Evolutionary conservation across 2,888 invertebrate genomes (phyloP).

Genomic region (Cheilosia pagana): DNA sequence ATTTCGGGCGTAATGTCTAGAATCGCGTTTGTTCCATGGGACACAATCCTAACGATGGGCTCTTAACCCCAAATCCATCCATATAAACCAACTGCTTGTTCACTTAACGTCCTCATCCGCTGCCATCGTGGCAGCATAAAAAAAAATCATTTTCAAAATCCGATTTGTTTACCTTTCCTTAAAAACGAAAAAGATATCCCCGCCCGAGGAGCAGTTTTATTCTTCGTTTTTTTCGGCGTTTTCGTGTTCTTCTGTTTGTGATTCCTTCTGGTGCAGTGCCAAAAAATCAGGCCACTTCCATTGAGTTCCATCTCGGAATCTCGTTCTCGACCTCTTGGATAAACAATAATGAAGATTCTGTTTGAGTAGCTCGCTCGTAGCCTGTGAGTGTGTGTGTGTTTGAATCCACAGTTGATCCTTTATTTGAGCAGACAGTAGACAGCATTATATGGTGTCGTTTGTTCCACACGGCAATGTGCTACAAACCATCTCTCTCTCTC

Average conservation of each 20-base stretch:
- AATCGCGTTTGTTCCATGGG: constrained; percentile 52
- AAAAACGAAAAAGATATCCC: constrained; percentile 68
- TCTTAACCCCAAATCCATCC: constrained; percentile 1
- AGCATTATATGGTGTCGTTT: constrained; percentile 31
- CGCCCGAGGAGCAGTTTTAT: constrained; percentile 35
- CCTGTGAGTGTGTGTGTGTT: constrained; percentile 20
- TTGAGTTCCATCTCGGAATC: background rate
- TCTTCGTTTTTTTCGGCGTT: constrained; percentile 3
- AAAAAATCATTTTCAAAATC: constrained; percentile 49
- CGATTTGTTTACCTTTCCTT: constrained; percentile 68
- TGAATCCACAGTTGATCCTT: constrained; percentile 54
- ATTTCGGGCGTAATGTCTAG: constrained; percentile 25
- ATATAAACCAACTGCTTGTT: constrained; percentile 17
- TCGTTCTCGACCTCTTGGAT: constrained; percentile 23
- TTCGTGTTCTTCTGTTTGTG: constrained; percentile 37
- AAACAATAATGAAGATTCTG: constrained; percentile 48
- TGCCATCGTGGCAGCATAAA: constrained; percentile 15
- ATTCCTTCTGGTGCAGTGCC: constrained; percentile 56
- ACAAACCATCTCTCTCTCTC: constrained; percentile 9
- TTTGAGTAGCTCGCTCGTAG: constrained; percentile 30
- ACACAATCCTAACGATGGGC: constrained; percentile 36
- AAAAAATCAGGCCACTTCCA: constrained; percentile 43
- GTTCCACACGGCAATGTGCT: constrained; percentile 39
- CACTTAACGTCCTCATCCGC: constrained; percentile 24
- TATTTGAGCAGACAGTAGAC: constrained; percentile 62